Conservation (phyloP, 2,888 invertebrate species). For the Tenthredo scrophulariae region DNA sequence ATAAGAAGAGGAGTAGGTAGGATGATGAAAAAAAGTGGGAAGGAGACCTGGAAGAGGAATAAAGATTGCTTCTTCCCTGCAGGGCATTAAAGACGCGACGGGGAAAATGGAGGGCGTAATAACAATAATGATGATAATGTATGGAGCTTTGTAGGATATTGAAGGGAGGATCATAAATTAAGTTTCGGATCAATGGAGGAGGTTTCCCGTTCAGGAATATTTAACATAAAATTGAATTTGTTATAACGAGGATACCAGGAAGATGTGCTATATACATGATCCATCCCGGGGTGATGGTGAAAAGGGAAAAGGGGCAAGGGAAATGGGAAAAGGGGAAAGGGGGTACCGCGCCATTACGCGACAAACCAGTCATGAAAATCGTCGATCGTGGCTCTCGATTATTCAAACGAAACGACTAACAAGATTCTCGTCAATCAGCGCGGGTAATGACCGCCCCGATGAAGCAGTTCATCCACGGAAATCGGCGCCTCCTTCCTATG, state of each 20-base stretch:
- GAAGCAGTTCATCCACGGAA: slow-evolving; percentile 39
- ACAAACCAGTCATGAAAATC: slow-evolving; percentile 76
- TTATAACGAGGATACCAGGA: slow-evolving; percentile 72
- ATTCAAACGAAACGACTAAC: slow-evolving; percentile 76
- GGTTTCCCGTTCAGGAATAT: slow-evolving; percentile 70
- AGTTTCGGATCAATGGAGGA: slow-evolving; percentile 65
- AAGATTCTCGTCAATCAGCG: slow-evolving; percentile 75
- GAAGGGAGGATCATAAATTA: slow-evolving; percentile 69
- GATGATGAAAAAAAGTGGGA: not conserved
- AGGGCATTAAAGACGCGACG: slow-evolving; percentile 42
- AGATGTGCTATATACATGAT: slow-evolving; percentile 56
- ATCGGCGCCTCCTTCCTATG: not conserved
- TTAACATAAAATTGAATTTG: slow-evolving; percentile 75
- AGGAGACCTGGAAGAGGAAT: slow-evolving; percentile 25
- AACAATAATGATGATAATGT: slow-evolving; percentile 53
- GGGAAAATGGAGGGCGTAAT: slow-evolving; percentile 48
- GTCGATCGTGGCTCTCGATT: slow-evolving; percentile 72
- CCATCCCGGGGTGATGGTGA: slow-evolving; percentile 54
- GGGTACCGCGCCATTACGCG: slow-evolving; percentile 74
- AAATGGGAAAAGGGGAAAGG: not conserved
- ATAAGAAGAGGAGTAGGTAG: not conserved
- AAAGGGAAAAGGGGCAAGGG: not conserved
- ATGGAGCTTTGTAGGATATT: slow-evolving; percentile 52
- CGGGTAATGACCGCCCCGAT: slow-evolving; percentile 67
- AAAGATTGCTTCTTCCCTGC: slow-evolving; percentile 50